phyloP scores from a whole-genome alignment of 2,113 vertebrate genomes.

The Scophthalmus maximus region DNA sequence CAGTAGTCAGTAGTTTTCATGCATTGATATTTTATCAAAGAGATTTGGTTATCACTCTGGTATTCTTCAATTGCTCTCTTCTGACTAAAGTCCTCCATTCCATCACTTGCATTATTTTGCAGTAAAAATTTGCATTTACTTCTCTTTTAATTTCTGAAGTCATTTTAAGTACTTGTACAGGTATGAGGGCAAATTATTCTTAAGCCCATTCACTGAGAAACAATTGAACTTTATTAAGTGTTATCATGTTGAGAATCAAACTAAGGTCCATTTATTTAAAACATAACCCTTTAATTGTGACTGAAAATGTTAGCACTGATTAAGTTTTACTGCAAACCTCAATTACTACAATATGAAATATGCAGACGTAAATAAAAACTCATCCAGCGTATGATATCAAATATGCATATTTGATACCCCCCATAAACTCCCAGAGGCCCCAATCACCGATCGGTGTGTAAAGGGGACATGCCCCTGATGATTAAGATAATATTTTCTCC shows the following conservation, averaged over 20 bases:
- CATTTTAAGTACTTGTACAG: background rate
- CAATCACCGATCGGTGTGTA: slow-evolving; percentile 30
- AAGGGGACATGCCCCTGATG: slow-evolving; percentile 43
- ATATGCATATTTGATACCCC: slow-evolving; percentile 21
- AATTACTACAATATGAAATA: background rate
- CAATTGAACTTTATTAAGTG: background rate
- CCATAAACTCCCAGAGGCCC: slow-evolving; percentile 4
- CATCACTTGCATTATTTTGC: slow-evolving; percentile 1
- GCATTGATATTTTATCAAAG: slow-evolving; percentile 31
- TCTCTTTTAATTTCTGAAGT: too few relatives aligned
- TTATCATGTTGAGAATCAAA: background rate
- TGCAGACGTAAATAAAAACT: background rate
- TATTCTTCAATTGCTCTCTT: slow-evolving; percentile 23
- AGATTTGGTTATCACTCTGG: slow-evolving; percentile 11
- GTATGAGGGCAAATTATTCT: background rate
- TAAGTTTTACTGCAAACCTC: background rate
- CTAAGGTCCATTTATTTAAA: background rate
- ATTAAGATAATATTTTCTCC: slow-evolving; percentile 46
- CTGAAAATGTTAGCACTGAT: background rate
- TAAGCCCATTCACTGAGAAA: too few relatives aligned
- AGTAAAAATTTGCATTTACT: slow-evolving; percentile 1
- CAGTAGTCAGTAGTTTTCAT: background rate
- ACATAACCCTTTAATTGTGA: too few relatives aligned
- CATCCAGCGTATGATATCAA: background rate
- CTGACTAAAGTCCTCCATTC: slow-evolving; percentile 2